Base-by-base conservation (phyloP, 2,888 invertebrate species). In the Plebejus anna region DNA sequence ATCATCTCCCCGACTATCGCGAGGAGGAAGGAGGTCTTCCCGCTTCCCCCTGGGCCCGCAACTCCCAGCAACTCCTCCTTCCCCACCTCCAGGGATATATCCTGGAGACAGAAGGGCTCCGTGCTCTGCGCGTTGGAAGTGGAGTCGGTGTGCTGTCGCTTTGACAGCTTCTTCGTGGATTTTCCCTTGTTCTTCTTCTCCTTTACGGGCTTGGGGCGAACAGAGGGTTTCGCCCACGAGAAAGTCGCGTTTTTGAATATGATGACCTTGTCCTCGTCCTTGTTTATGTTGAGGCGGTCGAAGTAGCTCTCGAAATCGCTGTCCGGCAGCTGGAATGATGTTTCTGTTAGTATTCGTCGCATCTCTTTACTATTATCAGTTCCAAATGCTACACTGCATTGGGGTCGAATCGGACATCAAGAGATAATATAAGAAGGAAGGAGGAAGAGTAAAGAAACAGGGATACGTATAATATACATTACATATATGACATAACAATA, bases 31-130 rank as follows among this genome's bases (percentile, higher is more conserved):
- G 97, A 96, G 13, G 97, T 97, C 91, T 99, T 99, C 11, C 99
- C 99, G 82, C 97, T 96, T 0, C 99, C 99, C 2, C 99, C 97
- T 79, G 95, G 95, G 0, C 99, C 99, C 81, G 98, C 96, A 13
- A 99, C 94, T 42, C 98, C 99, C 28, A 99, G 91, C 78, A 98
- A 94, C 81, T 97, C 96, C 0, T 97, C 97, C 94, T 96, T 88
- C 7, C 90, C 90, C 28, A 91, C 88, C 78, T 89, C 89, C 76
- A 92, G 81, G 3, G 84, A 85, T 76, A 94, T 87, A 75, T 91
- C 88, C 70, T 81, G 87, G 78, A 94, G 82, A 79, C 81, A 82
- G 79, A 92, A 94, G 4, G 91, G 89, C 78, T 87, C 88, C 13
- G 82, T 81, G 5, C 78, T 61, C 0, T 79, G 78, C 59, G 90